phyloP scores from a whole-genome alignment of 1,140 invertebrate species.

The Drosophila lini region DNA sequence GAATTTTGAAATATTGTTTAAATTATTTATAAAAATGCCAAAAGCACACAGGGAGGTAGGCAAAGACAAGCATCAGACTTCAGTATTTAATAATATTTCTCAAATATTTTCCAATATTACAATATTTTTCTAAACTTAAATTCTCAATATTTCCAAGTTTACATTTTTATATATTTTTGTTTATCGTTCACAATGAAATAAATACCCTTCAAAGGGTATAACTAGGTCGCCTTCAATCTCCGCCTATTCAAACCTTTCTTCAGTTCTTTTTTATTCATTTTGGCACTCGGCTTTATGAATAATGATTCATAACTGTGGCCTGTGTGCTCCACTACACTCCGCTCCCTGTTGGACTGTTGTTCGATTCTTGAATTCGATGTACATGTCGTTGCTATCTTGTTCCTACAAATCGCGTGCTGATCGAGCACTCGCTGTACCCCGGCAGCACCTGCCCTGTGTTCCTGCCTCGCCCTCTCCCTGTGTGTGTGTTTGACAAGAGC shows the following conservation, averaged over 20 bases:
- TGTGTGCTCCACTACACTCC: neutral
- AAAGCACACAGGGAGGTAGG: neutral
- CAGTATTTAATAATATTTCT: neutral
- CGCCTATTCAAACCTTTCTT: slow-evolving; percentile 14
- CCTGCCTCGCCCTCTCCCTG: slow-evolving; percentile 4
- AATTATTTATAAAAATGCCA: neutral
- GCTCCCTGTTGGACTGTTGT: slow-evolving; percentile 49
- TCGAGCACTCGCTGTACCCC: slow-evolving; percentile 42
- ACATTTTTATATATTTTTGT: too few relatives aligned
- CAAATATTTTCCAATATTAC: too few relatives aligned
- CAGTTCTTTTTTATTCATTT: slow-evolving; percentile 21
- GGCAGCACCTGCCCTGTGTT: slow-evolving; percentile 15
- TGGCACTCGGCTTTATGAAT: slow-evolving; percentile 55
- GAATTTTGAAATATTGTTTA: neutral
- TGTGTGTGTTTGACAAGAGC: slow-evolving; percentile 72
- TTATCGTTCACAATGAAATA: neutral
- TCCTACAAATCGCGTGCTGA: slow-evolving; percentile 81
- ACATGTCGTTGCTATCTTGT: slow-evolving; percentile 81
- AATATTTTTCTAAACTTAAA: too few relatives aligned
- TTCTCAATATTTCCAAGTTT: too few relatives aligned
- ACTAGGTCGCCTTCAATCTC: neutral
- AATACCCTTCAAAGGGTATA: slow-evolving; percentile 5
- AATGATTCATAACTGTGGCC: slow-evolving; percentile 75
- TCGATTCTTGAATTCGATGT: slow-evolving; percentile 71
- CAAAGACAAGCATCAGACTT: neutral